A percentile compares a stretch with the other conserved stretches of the same genome.
phyloP scores from a whole-genome alignment of 23 tunicate genomes.

The Ascidia mentula region DNA sequence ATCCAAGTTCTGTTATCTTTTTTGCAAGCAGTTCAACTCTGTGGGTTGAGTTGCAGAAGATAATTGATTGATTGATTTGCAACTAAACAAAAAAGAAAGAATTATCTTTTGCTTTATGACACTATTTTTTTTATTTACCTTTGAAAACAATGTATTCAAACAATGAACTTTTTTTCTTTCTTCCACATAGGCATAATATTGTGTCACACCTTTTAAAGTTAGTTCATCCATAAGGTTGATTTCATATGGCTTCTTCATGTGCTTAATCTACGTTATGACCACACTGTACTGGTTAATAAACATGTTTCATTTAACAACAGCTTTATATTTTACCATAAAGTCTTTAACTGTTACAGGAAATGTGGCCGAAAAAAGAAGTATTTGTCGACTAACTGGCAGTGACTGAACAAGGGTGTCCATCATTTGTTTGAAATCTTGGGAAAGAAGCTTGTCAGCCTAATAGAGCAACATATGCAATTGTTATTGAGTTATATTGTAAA shows the following conservation, averaged over 20 bases:
- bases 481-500: no score
- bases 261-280: slow-evolving; percentile 63
- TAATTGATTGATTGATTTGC: slow-evolving; percentile 98
- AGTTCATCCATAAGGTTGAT: slow-evolving; percentile 99
- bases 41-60: slow-evolving; percentile 97
- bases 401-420: slow-evolving; percentile 71
- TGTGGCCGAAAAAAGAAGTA: slow-evolving; percentile 93
- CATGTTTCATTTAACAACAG: no score
- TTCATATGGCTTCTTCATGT: slow-evolving; percentile 98
- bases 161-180: slow-evolving; percentile 99
- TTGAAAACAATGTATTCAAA: slow-evolving; percentile 93
- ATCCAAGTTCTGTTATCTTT: slow-evolving; percentile 98
- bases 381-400: slow-evolving; percentile 90
- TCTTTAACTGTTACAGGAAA: slow-evolving; percentile 91
- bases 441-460: slow-evolving; percentile 89
- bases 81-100: slow-evolving; percentile 23
- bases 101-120: neutral
- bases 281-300: no score
- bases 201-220: slow-evolving; percentile 96
- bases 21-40: slow-evolving; percentile 98
- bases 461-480: slow-evolving; percentile 19
- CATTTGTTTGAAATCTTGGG: slow-evolving; percentile 91
- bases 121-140: slow-evolving; percentile 31
- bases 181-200: slow-evolving; percentile 97
- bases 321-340: slow-evolving; percentile 60